Evolutionary conservation across 2,113 vertebrate species (phyloP).

Genomic region (Silurus meridionalis): DNA sequence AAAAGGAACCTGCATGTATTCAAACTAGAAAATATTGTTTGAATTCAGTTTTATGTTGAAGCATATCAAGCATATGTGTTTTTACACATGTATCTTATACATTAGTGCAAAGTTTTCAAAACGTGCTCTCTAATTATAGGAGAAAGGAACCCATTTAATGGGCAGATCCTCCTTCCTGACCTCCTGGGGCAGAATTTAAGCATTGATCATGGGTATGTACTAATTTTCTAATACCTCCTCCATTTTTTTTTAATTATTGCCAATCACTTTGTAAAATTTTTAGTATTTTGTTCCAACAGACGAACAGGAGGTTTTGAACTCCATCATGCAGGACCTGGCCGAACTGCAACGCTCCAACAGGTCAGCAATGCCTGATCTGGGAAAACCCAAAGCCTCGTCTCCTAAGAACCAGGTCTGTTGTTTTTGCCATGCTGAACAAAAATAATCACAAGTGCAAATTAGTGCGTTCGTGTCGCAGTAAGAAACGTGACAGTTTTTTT

Average conservation of each 20-base stretch:
- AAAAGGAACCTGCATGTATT: no score
- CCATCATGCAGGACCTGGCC: constrained; percentile 98
- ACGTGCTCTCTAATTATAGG: constrained; percentile 61
- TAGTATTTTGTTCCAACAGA: constrained; percentile 61
- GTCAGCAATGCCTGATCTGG: constrained; percentile 84
- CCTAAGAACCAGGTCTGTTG: constrained; percentile 92
- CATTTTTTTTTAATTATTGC: neutral
- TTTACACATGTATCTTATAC: neutral
- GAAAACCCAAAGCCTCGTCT: constrained; percentile 86
- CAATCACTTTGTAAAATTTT: neutral
- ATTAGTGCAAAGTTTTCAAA: neutral
- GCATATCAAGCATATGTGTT: neutral
- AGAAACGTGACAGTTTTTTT: neutral
- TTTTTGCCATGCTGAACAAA: neutral
- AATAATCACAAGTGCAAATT: no score
- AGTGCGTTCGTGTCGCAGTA: no score
- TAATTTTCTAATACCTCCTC: neutral
- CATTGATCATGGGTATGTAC: constrained; percentile 87
- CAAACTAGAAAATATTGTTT: neutral
- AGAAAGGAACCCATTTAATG: constrained; percentile 85
- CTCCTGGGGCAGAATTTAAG: constrained; percentile 75
- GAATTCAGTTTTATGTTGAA: neutral
- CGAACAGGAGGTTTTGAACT: constrained; percentile 96
- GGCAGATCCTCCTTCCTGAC: constrained; percentile 80
- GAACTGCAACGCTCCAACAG: constrained; percentile 94